Base-by-base conservation (phyloP, 2,797 vertebrate species). In the Poeciliopsis paucimaculata region DNA sequence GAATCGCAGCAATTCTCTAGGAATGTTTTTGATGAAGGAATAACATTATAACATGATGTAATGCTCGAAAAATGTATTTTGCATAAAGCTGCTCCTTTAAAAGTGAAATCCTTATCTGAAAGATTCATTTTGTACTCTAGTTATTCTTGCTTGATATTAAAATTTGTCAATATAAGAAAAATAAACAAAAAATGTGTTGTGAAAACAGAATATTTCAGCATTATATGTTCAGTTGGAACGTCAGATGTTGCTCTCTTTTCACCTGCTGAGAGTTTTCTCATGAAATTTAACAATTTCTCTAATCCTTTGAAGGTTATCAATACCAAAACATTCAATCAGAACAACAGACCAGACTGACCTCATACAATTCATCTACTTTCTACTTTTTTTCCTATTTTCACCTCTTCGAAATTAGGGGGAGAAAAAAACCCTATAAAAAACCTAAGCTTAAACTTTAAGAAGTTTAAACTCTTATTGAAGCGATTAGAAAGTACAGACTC, bases 341-440 rank as follows among this genome's bases (percentile, higher is more conserved):
- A 77, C 77, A 28, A 41, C 53, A n/a, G 68, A 77, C 39, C 73
- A 49, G 70, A 2, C 31, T 34, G 23, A 39, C 11, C 31, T 75
- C 20, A 28, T 20, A 28, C 31, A 20, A 75, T 28, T 60, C 9
- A 26, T 53, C 9, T 4, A 55, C 20, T 55, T n/a, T 53, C 51
- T 53, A 23, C 2, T 66, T 75, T 13, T 10, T 55, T n/a, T 46
- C 13, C 31, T 49, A 66, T 53, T 73, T 46, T 75, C 4, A 12
- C 10, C 11, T 34, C 57, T 79, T 34, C 73, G 9, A 53, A 72
- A 66, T 45, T 51, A 51, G 49, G 20, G 49, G 10, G 45, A 31
- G 2, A 15, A n/a, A 62, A 60, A 31, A 11, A 34, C 31, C 31
- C 31, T n/a, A n/a, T n/a, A n/a, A n/a, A n/a, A n/a, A n/a, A n/a